Evolutionary conservation across 2,888 invertebrate species (phyloP).

Genomic region (Cheilosia urbana): DNA sequence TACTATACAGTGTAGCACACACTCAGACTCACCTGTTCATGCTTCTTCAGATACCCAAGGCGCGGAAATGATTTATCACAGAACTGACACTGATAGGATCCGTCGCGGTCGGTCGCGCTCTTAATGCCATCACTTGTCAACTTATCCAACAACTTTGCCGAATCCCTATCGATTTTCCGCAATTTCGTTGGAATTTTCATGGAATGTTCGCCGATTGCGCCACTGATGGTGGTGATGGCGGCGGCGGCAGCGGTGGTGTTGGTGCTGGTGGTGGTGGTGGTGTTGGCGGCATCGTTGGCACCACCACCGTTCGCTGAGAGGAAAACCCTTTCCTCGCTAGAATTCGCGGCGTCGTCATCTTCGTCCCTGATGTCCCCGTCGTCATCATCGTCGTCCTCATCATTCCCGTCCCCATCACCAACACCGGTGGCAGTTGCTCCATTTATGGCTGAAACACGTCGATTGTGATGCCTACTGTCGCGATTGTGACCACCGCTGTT

Average conservation of each 20-base stretch:
- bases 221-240: constrained; percentile 77
- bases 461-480: constrained; percentile 76
- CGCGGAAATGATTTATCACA: constrained; percentile 96
- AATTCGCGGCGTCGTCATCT: constrained; percentile 75
- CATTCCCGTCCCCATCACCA: constrained; percentile 69
- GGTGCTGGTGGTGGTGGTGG: constrained; percentile 55
- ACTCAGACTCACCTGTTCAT: constrained; percentile 92
- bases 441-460: constrained; percentile 74
- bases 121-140: constrained; percentile 83
- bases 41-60: constrained; percentile 93
- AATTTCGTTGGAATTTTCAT: constrained; percentile 82
- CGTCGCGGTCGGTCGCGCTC: constrained; percentile 83
- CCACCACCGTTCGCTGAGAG: constrained; percentile 72
- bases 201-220: constrained; percentile 80
- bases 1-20: constrained; percentile 76
- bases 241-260: constrained; percentile 19
- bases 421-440: constrained; percentile 68
- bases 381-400: constrained; percentile 53
- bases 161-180: constrained; percentile 86
- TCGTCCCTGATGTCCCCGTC: constrained; percentile 64
- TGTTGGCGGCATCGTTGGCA: constrained; percentile 68
- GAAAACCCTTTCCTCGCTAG: constrained; percentile 67
- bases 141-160: constrained; percentile 80
- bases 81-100: constrained; percentile 95
- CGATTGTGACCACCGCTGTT: constrained; percentile 72